Conservation (phyloP, 2,888 invertebrate genomes). For the Griposia aprilina region DNA sequence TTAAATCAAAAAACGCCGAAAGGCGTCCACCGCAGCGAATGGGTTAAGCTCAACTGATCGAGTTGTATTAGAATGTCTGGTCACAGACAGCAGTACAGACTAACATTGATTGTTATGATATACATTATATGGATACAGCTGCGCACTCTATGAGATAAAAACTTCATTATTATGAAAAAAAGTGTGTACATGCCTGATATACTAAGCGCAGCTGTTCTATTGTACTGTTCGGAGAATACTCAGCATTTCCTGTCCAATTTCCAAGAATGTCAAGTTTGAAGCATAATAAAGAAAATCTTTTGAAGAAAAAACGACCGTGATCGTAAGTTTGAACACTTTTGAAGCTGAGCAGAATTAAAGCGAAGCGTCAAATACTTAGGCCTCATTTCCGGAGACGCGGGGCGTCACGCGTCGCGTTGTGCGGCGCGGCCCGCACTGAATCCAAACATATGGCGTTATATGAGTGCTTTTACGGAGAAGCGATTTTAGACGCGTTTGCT, state of each 20-base stretch:
- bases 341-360: neutral
- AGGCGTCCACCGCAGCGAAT: too few relatives aligned
- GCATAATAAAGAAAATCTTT: slow-evolving; percentile 1
- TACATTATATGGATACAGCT: neutral
- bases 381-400: too few relatives aligned
- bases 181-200: neutral
- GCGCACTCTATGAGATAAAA: neutral
- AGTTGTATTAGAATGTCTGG: neutral
- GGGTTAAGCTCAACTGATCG: neutral
- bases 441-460: too few relatives aligned
- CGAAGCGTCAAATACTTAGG: neutral
- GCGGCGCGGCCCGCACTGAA: too few relatives aligned
- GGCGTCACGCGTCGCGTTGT: too few relatives aligned
- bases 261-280: neutral
- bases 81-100: neutral
- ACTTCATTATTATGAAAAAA: neutral
- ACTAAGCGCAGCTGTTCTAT: slow-evolving; percentile 7
- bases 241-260: slow-evolving; percentile 11
- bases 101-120: neutral
- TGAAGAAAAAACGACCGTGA: neutral
- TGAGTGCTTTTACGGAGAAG: too few relatives aligned
- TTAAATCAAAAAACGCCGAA: too few relatives aligned
- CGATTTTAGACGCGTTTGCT: too few relatives aligned
- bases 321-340: neutral
- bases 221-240: slow-evolving; percentile 35